A percentile compares a stretch with the other conserved stretches of the same genome.
Evolutionary conservation across 2,888 invertebrate species (phyloP).

Genomic region (Protula sp.): DNA sequence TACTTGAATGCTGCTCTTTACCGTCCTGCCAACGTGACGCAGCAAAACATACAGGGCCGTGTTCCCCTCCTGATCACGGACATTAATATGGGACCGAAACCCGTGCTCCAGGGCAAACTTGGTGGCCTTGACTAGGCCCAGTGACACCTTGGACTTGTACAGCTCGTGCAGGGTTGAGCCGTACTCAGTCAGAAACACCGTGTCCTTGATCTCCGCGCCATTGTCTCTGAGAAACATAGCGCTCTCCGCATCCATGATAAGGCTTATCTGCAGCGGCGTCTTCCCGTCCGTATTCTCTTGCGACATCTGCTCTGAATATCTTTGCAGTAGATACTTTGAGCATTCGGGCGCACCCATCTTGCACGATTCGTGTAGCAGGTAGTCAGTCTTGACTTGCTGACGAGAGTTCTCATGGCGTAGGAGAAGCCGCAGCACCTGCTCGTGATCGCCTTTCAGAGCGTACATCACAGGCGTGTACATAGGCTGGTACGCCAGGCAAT

Average conservation of each 20-base stretch:
- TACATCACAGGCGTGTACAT: conserved; percentile 45
- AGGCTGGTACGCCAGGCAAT: conserved; percentile 38
- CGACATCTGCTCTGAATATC: conserved; percentile 27
- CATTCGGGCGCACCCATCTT: conserved; percentile 60
- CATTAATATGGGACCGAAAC: conserved; percentile 66
- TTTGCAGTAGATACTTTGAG: conserved; percentile 39
- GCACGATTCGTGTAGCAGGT: conserved; percentile 51
- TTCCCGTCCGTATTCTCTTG: conserved; percentile 24
- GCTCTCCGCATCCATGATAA: conserved; percentile 69
- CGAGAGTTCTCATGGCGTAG: conserved; percentile 50
- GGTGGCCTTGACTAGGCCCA: conserved; percentile 64
- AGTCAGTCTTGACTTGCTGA: conserved; percentile 41
- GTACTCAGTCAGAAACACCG: conserved; percentile 21
- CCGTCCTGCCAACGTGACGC: conserved; percentile 25
- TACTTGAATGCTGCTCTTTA: conserved; percentile 19
- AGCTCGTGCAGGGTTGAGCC: conserved; percentile 49
- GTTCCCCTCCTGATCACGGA: conserved; percentile 68
- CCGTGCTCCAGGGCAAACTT: conserved; percentile 68
- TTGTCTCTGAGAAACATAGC: conserved; percentile 57
- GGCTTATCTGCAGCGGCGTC: conserved; percentile 26
- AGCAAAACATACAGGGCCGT: conserved; percentile 59
- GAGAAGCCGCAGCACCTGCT: conserved; percentile 35
- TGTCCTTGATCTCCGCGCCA: conserved; percentile 59
- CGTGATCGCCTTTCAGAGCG: conserved; percentile 42
- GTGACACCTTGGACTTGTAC: conserved; percentile 53